phyloP scores from a whole-genome alignment of 1,140 invertebrate species.

The Dinoponera quadriceps region DNA sequence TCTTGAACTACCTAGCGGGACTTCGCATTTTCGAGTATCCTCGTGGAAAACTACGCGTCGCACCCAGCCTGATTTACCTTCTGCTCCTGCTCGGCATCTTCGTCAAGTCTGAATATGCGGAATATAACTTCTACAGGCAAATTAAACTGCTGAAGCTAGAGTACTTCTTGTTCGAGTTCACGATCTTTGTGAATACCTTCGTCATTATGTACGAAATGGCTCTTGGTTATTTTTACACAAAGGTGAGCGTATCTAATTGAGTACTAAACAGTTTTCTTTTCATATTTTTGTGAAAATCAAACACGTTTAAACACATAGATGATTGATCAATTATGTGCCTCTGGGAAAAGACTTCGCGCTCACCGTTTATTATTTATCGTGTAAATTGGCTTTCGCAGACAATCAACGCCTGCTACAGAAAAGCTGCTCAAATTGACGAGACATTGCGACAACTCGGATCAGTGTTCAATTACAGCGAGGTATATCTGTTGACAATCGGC shows the following conservation, averaged over 20 bases:
- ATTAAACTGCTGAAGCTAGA: not conserved
- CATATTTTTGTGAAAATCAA: not conserved
- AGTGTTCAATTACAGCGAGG: too few species aligned
- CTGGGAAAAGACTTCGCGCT: too few species aligned
- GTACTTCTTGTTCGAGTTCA: not conserved
- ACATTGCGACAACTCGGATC: too few species aligned
- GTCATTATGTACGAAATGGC: not conserved
- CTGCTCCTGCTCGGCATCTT: not conserved
- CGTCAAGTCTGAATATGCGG: not conserved
- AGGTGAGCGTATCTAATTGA: conserved; percentile 52
- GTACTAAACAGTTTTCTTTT: not conserved
- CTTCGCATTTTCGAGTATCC: too few species aligned
- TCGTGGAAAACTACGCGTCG: too few species aligned
- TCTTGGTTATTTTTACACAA: conserved; percentile 33
- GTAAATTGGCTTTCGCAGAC: not conserved
- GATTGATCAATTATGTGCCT: too few species aligned
- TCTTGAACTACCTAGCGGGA: too few species aligned
- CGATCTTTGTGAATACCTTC: not conserved
- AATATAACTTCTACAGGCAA: not conserved
- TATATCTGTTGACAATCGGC: not conserved
- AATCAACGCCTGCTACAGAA: too few species aligned
- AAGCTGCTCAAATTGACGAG: too few species aligned
- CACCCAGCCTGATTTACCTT: too few species aligned
- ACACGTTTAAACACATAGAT: too few species aligned
- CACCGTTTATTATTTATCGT: too few species aligned